Percentiles rank a stretch among this genome's conserved stretches.
These are phyloP conservation scores for Ennomos erosarius DNA, from an alignment of 2,888 invertebrate genomes.

Conservation along the genomic window DNA sequence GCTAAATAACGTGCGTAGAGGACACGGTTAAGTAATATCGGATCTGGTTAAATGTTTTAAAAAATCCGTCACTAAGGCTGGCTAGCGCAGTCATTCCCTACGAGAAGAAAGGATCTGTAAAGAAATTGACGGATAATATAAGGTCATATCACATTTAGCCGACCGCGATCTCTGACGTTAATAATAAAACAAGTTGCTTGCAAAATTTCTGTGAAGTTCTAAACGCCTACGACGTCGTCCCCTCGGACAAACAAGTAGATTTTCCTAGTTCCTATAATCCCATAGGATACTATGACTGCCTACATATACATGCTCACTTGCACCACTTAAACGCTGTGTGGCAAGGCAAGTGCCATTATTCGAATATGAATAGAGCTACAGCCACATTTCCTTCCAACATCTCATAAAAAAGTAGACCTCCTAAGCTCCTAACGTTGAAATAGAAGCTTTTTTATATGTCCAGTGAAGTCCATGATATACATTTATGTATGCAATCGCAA, in stretches of 20 bases:
- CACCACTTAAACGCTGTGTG: conserved; percentile 18
- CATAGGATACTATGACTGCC: not conserved
- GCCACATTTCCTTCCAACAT: not conserved
- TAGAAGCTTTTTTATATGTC: not conserved
- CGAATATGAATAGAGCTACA: conserved; percentile 3
- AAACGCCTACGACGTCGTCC: not conserved
- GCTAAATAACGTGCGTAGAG: no score
- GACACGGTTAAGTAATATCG: no score
- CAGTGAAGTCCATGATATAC: not conserved
- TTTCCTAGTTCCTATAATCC: not conserved
- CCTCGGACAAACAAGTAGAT: not conserved
- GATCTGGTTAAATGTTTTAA: no score
- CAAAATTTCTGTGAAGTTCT: no score
- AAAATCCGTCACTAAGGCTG: no score
- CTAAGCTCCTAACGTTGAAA: not conserved
- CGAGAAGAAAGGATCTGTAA: no score
- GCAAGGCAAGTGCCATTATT: conserved; percentile 21
- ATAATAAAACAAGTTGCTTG: no score
- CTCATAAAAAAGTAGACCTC: not conserved
- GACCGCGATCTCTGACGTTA: no score
- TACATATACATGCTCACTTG: not conserved
- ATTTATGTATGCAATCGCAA: conserved; percentile 9
- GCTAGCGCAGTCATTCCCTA: no score
- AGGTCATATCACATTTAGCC: no score
- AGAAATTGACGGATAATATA: no score